A percentile compares a stretch with the other conserved stretches of the same genome.
These are phyloP conservation scores for Eira barbara DNA, from an alignment of 2,113 vertebrate species.

Conservation along the genomic window DNA sequence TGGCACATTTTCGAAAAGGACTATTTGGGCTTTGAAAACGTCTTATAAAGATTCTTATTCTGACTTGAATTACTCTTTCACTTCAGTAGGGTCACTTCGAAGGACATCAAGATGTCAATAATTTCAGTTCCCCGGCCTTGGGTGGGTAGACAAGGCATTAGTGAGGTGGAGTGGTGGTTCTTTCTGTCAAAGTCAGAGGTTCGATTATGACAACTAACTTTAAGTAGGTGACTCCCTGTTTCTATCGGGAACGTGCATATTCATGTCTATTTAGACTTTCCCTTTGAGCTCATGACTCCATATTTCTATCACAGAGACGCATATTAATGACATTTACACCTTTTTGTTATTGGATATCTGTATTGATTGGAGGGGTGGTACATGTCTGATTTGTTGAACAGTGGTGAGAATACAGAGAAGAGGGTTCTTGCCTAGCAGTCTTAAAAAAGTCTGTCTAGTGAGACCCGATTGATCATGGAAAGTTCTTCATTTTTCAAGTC, in stretches of 20 bases:
- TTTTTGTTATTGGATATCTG: not conserved
- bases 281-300: not conserved
- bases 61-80: not conserved
- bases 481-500: not conserved
- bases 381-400: not conserved
- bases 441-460: not conserved
- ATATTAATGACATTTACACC: not conserved
- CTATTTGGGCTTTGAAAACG: not conserved
- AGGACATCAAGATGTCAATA: not conserved
- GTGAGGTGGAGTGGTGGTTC: not conserved
- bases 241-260: not conserved
- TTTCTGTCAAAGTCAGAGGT: not conserved
- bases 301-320: not conserved
- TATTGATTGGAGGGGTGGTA: not conserved
- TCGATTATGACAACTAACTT: not conserved
- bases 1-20: conserved; percentile 25
- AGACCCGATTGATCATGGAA: not conserved
- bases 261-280: not conserved
- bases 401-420: not conserved
- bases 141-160: not conserved
- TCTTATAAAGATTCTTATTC: conserved; percentile 29
- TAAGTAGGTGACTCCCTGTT: not conserved
- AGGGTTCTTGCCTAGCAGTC: not conserved
- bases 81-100: not conserved
- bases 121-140: not conserved